These are phyloP conservation scores for Drosophila arizonae DNA, from an alignment of 1,140 invertebrate genomes.

Conservation along the genomic window DNA sequence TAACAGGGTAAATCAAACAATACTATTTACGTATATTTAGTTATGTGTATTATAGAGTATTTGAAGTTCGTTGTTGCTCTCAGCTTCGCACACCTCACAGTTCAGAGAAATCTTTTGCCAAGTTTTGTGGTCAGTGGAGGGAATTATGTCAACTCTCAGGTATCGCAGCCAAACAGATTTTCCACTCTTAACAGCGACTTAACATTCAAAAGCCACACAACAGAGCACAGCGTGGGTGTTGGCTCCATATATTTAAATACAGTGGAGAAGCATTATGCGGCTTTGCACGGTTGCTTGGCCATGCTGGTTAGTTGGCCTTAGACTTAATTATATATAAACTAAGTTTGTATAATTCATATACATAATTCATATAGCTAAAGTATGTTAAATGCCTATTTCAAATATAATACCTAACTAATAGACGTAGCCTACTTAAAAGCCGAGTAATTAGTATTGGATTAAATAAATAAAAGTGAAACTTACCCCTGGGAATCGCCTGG, in stretches of 20 bases:
- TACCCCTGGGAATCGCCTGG: constrained; percentile 77
- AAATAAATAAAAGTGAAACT: constrained; percentile 32
- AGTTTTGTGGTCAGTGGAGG: constrained; percentile 16
- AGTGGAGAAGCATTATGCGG: no score
- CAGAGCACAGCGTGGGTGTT: no score
- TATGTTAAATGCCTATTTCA: background rate
- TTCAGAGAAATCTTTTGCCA: background rate
- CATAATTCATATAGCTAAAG: background rate
- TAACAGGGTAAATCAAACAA: no score
- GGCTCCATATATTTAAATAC: no score
- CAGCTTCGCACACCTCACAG: no score
- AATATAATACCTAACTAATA: background rate
- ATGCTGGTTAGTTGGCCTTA: background rate
- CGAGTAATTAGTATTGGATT: constrained; percentile 17
- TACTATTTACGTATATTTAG: no score
- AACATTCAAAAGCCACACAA: background rate
- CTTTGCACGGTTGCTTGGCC: no score
- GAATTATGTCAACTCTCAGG: constrained; percentile 1
- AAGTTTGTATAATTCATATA: background rate
- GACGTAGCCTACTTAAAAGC: constrained; percentile 6
- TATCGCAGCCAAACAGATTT: constrained; percentile 6
- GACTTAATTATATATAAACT: background rate
- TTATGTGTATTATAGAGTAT: no score
- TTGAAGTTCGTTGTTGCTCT: no score
- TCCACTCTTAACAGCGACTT: constrained; percentile 2